A percentile compares a stretch with the other conserved stretches of the same genome.
Evolutionary conservation across 2,888 invertebrate genomes (phyloP).

Genomic region (Eurytoma adleriae): DNA sequence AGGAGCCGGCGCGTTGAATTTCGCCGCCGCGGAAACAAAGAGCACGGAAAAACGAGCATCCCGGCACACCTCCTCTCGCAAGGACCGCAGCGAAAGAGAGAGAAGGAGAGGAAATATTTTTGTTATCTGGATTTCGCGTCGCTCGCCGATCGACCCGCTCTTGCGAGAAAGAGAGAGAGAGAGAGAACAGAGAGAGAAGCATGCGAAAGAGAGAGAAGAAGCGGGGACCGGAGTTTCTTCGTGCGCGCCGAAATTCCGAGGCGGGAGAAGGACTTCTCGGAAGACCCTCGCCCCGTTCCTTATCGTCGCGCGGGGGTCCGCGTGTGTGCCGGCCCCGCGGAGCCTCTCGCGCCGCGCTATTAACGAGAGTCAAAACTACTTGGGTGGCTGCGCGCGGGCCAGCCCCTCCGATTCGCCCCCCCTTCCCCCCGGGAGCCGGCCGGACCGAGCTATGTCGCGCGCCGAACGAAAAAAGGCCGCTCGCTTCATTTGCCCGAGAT

Average conservation of each 20-base stretch:
- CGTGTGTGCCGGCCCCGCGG: conserved; percentile 46
- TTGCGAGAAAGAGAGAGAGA: conserved; percentile 35
- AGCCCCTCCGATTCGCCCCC: not conserved
- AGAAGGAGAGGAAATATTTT: conserved; percentile 44
- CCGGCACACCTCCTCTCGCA: too few relatives aligned
- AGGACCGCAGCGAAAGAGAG: conserved; percentile 20
- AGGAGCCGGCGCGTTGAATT: conserved; percentile 50
- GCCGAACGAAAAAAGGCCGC: conserved; percentile 10
- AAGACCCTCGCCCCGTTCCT: conserved; percentile 38
- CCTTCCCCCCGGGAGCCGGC: not conserved
- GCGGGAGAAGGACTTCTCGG: conserved; percentile 52
- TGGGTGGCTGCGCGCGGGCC: conserved; percentile 65
- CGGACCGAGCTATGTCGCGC: not conserved
- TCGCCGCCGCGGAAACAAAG: not conserved
- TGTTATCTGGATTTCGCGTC: conserved; percentile 50
- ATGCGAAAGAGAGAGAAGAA: conserved; percentile 40
- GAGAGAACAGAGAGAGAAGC: conserved; percentile 41
- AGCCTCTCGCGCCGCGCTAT: conserved; percentile 63
- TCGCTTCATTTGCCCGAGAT: conserved; percentile 62
- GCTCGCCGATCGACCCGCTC: conserved; percentile 20
- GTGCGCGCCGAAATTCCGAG: conserved; percentile 49
- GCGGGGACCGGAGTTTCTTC: conserved; percentile 40
- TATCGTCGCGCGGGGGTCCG: conserved; percentile 25
- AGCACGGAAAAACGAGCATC: conserved; percentile 39
- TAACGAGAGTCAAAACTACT: conserved; percentile 71